Percentiles rank a stretch among this genome's conserved stretches.
Conservation (phyloP, 2,113 vertebrate genomes). For the Campylorhamphus procurvoides region DNA sequence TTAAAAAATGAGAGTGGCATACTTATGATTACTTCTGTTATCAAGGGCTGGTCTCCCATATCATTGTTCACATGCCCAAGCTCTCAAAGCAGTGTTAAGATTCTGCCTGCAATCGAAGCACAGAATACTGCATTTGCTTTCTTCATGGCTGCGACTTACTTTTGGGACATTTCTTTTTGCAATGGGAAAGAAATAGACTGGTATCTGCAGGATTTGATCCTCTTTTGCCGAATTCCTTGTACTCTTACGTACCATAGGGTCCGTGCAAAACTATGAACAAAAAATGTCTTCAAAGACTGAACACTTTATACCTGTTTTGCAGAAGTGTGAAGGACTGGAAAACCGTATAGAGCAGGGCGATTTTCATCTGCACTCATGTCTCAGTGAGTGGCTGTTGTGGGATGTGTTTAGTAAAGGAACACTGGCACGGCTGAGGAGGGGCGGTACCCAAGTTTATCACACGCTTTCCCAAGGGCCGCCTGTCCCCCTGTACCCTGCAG, state of each 20-base stretch:
- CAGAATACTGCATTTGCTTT: background rate
- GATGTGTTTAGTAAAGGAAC: accelerated
- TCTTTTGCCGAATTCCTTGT: background rate
- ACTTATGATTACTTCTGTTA: background rate
- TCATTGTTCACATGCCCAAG: background rate
- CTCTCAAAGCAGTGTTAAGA: background rate
- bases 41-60: accelerated
- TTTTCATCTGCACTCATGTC: accelerated
- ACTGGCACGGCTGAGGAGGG: accelerated
- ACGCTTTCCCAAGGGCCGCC: accelerated
- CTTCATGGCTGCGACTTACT: background rate
- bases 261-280: accelerated
- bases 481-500: background rate
- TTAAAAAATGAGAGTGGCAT: background rate
- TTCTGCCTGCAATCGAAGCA: background rate
- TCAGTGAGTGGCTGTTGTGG: background rate
- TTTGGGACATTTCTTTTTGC: background rate
- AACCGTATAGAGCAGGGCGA: accelerated
- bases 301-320: background rate
- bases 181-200: background rate
- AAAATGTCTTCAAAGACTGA: background rate
- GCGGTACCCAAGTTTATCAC: background rate
- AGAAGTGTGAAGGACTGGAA: background rate
- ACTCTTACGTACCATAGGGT: background rate
- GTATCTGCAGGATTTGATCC: background rate